Evolutionary conservation across 2,113 vertebrate genomes (phyloP), one percentile per base, ranked within the genome.

Genomic region (Melanostigma gelatinosum): DNA sequence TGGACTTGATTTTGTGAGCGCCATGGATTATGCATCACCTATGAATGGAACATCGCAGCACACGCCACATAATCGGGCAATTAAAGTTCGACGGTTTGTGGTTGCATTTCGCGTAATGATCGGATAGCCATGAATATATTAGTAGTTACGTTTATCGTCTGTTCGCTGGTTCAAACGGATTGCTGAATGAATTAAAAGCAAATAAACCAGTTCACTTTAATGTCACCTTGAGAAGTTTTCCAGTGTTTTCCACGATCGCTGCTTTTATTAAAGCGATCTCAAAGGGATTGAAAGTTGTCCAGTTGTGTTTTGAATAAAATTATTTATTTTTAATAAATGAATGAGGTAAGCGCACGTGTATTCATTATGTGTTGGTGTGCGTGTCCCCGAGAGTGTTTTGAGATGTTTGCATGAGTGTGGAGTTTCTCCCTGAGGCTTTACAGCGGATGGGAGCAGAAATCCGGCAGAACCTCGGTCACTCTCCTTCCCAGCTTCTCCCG

Each of bases 401-500:
- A 54, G 18, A 75, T 40, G 44, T 78, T 8, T 65, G 27, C 6
- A 2, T 52, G 29, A 55, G 48, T 8, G 42, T 60, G 44, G 0
- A 4, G 15, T 38, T 8, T 65, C 10, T 36, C 68, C 79, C 38
- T 6, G 12, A 61, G 29, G 58, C 77, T 63, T 79, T 60, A 85
- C 48, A 24, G 61, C 6, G 29, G 85, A n/a, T 58, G 22, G 50
- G 69, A 52, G 80, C 70, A 83, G 86, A 98, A 99, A 83, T 97
- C 95, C 0, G 97, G 97, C 16, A 99, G 95, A 82, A 99, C 96
- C 91, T 97, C 96, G 0, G 95, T 86, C 27, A 99, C 97, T 88
- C 85, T 98, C 60, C 92, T 94, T 1, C 95, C 94, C 34, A 99
- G 94, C 69, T 91, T 91, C 42, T 96, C 90, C 83, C 96, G 92